phyloP scores from a whole-genome alignment of 2,888 invertebrate species.

The Calameuta pallipes region DNA sequence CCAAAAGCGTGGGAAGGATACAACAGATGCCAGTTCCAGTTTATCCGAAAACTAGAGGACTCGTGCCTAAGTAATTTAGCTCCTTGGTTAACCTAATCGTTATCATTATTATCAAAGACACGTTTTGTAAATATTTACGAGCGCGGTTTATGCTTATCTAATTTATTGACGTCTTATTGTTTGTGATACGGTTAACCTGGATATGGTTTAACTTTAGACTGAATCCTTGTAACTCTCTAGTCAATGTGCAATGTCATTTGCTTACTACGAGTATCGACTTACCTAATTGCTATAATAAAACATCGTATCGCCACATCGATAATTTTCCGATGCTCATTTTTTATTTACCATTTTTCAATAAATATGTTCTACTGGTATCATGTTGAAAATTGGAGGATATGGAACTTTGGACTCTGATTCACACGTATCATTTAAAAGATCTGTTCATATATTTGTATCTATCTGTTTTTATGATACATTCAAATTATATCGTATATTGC shows the following conservation, averaged over 20 bases:
- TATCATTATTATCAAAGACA: constrained; percentile 7
- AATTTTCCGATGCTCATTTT: neutral
- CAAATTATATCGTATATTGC: neutral
- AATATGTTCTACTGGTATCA: neutral
- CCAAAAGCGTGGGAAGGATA: constrained; percentile 59
- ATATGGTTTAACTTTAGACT: constrained; percentile 31
- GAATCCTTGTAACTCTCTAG: constrained; percentile 51
- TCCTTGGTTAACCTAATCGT: constrained; percentile 12
- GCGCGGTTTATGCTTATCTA: constrained; percentile 21
- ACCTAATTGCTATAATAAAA: constrained; percentile 43
- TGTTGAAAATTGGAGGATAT: neutral
- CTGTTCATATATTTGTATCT: neutral
- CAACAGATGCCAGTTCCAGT: constrained; percentile 61
- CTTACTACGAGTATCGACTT: constrained; percentile 42
- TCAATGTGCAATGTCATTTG: constrained; percentile 50
- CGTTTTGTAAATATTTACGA: constrained; percentile 33
- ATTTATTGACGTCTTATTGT: constrained; percentile 24
- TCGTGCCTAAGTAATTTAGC: constrained; percentile 57
- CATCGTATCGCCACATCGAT: neutral
- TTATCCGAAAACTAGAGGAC: constrained; percentile 62
- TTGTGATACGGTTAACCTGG: constrained; percentile 33
- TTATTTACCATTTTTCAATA: neutral
- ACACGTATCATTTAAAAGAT: neutral
- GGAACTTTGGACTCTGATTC: neutral
- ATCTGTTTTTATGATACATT: neutral